Evolutionary conservation across 2,113 vertebrate genomes (phyloP).

Genomic region (cattle (Bos taurus)): ARS-UCD2.0 NC_037346.1:3738001-3738500

Average conservation of each 20-base stretch:
- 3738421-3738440: background rate
- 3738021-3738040: slow-evolving; percentile 58
- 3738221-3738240: background rate
- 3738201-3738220: background rate
- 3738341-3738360: background rate
- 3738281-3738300: background rate
- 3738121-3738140: slow-evolving; percentile 3
- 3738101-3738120: slow-evolving; percentile 61
- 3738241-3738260: background rate
- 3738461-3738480: background rate
- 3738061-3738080: slow-evolving; percentile 61
- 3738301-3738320: background rate
- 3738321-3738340: background rate
- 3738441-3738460: background rate
- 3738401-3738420: background rate
- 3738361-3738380: background rate
- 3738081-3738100: background rate
- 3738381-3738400: background rate
- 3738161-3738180: background rate
- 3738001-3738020: slow-evolving; percentile 34
- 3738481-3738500: background rate
- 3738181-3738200: background rate
- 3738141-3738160: background rate
- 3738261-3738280: background rate
- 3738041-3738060: slow-evolving; percentile 48